Conservation (phyloP, 2,888 invertebrate genomes). For the Chorisops tibialis region DNA sequence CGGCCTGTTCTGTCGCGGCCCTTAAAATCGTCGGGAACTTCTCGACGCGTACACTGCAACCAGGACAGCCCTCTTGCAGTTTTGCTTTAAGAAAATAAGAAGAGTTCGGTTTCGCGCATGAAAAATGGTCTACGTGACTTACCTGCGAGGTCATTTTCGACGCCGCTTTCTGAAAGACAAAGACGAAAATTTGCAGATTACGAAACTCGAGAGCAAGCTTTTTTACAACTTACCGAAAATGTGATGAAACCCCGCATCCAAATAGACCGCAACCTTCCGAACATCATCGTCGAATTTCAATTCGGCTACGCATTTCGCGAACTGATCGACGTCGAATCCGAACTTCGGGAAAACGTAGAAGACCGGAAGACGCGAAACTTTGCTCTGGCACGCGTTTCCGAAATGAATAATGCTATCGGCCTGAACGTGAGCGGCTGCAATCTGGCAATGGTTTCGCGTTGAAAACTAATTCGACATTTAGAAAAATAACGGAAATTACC, state of each 20-base stretch:
- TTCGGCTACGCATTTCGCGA: slow-evolving; percentile 44
- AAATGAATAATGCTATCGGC: slow-evolving; percentile 88
- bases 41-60: background rate
- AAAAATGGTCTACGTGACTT: slow-evolving; percentile 16
- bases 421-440: slow-evolving; percentile 83
- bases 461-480: background rate
- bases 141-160: background rate
- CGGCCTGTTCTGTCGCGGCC: background rate
- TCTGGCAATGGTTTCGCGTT: slow-evolving; percentile 55
- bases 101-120: background rate
- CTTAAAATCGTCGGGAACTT: background rate
- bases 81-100: background rate
- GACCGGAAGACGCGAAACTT: slow-evolving; percentile 70
- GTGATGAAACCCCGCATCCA: slow-evolving; percentile 67
- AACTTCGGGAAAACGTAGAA: slow-evolving; percentile 68
- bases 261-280: slow-evolving; percentile 57
- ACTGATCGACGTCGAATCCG: slow-evolving; percentile 55
- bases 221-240: slow-evolving; percentile 53
- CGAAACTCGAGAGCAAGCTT: background rate
- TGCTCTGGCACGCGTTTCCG: slow-evolving; percentile 83
- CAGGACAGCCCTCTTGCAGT: background rate
- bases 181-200: background rate
- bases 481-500: slow-evolving; percentile 23
- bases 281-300: slow-evolving; percentile 40
- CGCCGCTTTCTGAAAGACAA: slow-evolving; percentile 7